phyloP scores from a whole-genome alignment of 2,797 vertebrate genomes.

The Phrynocephalus guinanensis region DNA sequence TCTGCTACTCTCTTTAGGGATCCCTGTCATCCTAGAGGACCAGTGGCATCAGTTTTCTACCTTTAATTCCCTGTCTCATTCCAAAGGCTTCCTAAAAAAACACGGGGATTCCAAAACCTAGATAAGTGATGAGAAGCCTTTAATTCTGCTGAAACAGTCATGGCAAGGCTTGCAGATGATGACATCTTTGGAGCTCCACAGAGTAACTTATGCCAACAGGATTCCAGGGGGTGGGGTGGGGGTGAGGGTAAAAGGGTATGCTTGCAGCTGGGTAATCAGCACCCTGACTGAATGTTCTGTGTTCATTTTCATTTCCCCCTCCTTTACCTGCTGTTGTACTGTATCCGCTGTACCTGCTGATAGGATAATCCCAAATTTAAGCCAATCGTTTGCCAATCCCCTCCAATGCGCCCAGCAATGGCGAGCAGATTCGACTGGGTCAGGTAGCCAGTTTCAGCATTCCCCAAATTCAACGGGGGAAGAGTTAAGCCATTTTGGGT shows the following conservation, averaged over 20 bases:
- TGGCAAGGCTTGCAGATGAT: too few relatives aligned
- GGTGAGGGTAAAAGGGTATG: background rate
- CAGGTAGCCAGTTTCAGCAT: constrained; percentile 93
- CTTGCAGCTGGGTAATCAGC: background rate
- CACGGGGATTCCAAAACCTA: too few relatives aligned
- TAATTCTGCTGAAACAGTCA: too few relatives aligned
- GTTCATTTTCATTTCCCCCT: background rate
- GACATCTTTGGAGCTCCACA: too few relatives aligned
- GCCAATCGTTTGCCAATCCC: constrained; percentile 90
- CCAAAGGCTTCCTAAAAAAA: too few relatives aligned
- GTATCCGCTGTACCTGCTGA: constrained; percentile 86
- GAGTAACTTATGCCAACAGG: too few relatives aligned
- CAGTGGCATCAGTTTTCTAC: too few relatives aligned
- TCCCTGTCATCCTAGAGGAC: too few relatives aligned
- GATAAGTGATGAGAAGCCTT: too few relatives aligned
- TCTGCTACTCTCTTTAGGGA: too few relatives aligned
- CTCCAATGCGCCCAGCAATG: constrained; percentile 88
- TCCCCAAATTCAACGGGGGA: constrained; percentile 90
- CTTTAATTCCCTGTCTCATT: too few relatives aligned
- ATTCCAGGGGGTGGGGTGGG: background rate
- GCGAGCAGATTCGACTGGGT: constrained; percentile 92
- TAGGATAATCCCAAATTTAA: constrained; percentile 89
- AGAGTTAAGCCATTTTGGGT: constrained; percentile 57
- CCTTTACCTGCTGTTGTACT: constrained; percentile 85
- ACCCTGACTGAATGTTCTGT: background rate